Evolutionary conservation across 2,797 vertebrate species (phyloP), one percentile per base, ranked within the genome.

Genomic region (Limnodromus scolopaceus): DNA sequence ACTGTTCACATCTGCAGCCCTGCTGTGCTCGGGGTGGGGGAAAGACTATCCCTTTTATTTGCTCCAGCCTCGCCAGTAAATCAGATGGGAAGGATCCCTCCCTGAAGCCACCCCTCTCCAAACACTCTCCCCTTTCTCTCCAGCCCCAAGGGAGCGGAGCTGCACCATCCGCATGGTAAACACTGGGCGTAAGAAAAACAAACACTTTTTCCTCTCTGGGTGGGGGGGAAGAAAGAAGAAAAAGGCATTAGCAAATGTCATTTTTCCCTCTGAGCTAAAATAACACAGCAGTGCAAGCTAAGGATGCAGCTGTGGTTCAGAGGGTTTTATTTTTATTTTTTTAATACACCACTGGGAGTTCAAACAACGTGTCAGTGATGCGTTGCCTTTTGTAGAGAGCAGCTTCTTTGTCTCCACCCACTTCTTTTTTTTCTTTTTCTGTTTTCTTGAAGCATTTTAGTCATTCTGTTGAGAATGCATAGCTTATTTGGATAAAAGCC

Each of bases 401-500:
- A 0, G 64, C 58, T 92, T 49, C 3, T 51, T 78, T 80, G 54
- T 89, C 84, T 86, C 91, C 82, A 74, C 91, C 92, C 84, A 66
- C 30, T 70, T 65, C 3, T 41, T 28, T 16, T 14, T 28, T 36
- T 43, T 53, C 34, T n/a, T 58, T 70, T 60, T 36, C 41, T 45
- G 58, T 95, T 93, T 95, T 92, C 88, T 93, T 92, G 89, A 96
- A 94, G 90, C 78, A 53, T 97, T 96, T 96, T 94, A 97, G 64
- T 93, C 82, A 85, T 92, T 90, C 92, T 70, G 38, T 89, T 13
- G 76, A 54, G 85, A 92, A 70, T 11, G 32, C 69, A n/a, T 15
- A 84, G 75, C 87, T 96, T 92, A 92, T 96, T 93, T 94, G 96
- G 96, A 96, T 97, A 94, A 97, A 97, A 97, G 95, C 95, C 51